Conservation (phyloP, 2,797 vertebrate species). For the Cuculus canorus region DNA sequence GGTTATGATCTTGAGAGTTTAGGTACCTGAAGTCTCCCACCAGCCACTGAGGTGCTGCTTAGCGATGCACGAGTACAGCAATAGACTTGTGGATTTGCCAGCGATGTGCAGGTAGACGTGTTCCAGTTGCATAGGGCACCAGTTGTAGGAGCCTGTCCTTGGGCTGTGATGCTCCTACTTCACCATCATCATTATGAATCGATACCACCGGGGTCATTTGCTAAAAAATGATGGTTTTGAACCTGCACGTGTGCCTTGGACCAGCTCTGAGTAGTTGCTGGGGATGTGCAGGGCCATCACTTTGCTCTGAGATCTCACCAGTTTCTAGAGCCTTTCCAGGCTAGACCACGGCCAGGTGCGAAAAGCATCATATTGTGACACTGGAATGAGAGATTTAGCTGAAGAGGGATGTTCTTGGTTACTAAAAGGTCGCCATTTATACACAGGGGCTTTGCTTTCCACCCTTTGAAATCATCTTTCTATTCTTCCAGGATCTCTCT, state of each 20-base stretch:
- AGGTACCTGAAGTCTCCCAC: not conserved
- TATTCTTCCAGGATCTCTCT: not conserved
- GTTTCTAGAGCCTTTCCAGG: not conserved
- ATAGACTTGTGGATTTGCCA: not conserved
- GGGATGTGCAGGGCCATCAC: not conserved
- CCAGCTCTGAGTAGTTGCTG: not conserved
- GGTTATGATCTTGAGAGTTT: not conserved
- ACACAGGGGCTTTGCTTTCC: not conserved
- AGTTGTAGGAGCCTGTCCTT: not conserved
- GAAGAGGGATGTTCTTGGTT: not conserved
- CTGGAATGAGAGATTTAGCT: not conserved
- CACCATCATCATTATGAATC: not conserved
- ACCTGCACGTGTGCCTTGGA: rapidly evolving
- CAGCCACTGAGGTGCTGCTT: not conserved
- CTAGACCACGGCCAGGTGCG: not conserved
- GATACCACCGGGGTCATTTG: not conserved
- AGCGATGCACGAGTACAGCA: not conserved
- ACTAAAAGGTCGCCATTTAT: not conserved
- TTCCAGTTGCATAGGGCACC: not conserved
- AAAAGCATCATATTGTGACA: not conserved
- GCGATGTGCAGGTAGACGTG: not conserved
- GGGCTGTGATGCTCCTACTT: not conserved
- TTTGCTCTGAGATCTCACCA: not conserved
- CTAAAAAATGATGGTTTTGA: not conserved
- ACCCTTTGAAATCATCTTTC: not conserved